Evolutionary conservation across 2,113 vertebrate species (phyloP), one percentile per base, ranked within the genome.

Genomic region (Elephas maximus): DNA sequence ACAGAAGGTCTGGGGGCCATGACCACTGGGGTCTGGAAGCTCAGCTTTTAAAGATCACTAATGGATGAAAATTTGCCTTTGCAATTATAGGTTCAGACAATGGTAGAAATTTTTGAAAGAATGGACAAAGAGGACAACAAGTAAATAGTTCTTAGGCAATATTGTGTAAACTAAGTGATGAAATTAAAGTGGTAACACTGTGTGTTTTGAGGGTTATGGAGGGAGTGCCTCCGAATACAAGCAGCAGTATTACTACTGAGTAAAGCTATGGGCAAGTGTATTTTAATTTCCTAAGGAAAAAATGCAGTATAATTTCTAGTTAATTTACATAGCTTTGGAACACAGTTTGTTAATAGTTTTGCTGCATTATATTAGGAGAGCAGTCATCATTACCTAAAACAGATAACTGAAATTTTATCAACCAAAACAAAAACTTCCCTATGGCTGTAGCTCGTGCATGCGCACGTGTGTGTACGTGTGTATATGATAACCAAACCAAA

Each of bases 61-160:
- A 48, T 26, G 14, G 84, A 12, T 88, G 69, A 60, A 92, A 83
- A 78, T 88, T 48, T 83, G 8, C 41, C 33, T 92, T 92, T 92
- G 60, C 37, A 69, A 5, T 20, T 37, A 73, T n/a, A 24, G 80
- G 2, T 51, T 91, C 26, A 86, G 45, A 63, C 23, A 80, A 12
- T 91, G 63, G 14, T 91, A 80, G 74, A 74, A 80, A 80, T 87
- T 80, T 24, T 91, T 91, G 48, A 88, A 93, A 71, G 82, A 91
- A 71, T 87, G 18, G 33, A 15, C 80, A 74, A 51, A 95, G 78
- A 60, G 60, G 28, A 23, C 23, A 92, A 23, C 23, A 92, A 74
- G 48, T 48, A 48, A 48, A 7, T 82, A 57, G 48, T 82, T 69
- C 37, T 76, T 88, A 77, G 77, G 67, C n/a, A 76, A 26, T 69